Percentiles rank a stretch among this genome's conserved stretches.
Evolutionary conservation across 2,888 invertebrate species (phyloP).

Genomic region (Gnatocerus cornutus): DNA sequence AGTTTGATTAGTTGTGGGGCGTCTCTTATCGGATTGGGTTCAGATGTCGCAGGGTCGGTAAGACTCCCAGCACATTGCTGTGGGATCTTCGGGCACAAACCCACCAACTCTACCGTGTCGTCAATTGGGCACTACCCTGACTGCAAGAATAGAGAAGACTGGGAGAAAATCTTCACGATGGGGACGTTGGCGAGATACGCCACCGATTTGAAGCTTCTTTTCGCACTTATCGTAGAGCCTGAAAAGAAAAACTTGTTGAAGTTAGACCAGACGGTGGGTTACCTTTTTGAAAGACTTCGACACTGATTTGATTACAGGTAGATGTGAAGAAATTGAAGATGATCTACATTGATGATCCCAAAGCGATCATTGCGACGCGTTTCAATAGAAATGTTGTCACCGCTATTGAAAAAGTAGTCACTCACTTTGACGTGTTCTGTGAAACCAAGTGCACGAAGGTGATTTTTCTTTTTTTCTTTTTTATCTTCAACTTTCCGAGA

Average conservation of each 20-base stretch:
- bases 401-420: conserved; percentile 54
- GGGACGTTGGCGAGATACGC: conserved; percentile 94
- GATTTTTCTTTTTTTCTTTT: background rate
- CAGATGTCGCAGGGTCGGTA: conserved; percentile 93
- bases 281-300: background rate
- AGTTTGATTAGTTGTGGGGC: conserved; percentile 86
- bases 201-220: conserved; percentile 84
- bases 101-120: conserved; percentile 81
- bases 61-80: conserved; percentile 92
- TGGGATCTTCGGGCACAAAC: conserved; percentile 95
- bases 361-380: conserved; percentile 51
- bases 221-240: conserved; percentile 80
- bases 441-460: conserved; percentile 45
- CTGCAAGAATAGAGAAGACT: conserved; percentile 75
- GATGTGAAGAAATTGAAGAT: conserved; percentile 79
- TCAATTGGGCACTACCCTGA: conserved; percentile 81
- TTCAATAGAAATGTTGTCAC: conserved; percentile 52
- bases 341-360: conserved; percentile 83
- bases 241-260: conserved; percentile 69
- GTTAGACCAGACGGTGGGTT: conserved; percentile 67
- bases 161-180: conserved; percentile 82
- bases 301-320: conserved; percentile 70
- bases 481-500: conserved; percentile 5
- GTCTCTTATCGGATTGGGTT: conserved; percentile 87
- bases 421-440: conserved; percentile 55